Evolutionary conservation across 2,113 vertebrate genomes (phyloP).

Genomic region (Campylomormyrus tamandua): DNA sequence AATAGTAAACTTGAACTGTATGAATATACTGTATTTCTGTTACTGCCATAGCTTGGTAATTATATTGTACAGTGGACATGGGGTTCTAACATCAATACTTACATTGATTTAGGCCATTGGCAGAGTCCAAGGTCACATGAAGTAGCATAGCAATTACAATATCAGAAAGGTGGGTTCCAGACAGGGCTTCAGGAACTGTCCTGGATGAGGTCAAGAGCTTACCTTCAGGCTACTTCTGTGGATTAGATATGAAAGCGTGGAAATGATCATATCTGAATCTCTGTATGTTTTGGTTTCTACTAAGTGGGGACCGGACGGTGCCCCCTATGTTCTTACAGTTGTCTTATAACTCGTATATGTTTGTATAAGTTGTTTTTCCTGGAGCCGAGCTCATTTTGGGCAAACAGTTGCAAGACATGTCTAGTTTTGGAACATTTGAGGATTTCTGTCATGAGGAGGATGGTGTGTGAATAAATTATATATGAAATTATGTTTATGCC

Average conservation of each 20-base stretch:
- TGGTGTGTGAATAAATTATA: conserved; percentile 7
- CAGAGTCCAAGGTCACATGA: not conserved
- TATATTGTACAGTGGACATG: conserved; percentile 10
- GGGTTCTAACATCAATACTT: not conserved
- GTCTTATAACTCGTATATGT: not conserved
- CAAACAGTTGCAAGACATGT: not conserved
- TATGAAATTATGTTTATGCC: not conserved
- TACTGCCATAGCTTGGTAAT: conserved; percentile 25
- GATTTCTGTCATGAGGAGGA: not conserved
- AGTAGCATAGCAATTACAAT: not conserved
- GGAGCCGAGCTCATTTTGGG: not conserved
- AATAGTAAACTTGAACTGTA: conserved; percentile 51
- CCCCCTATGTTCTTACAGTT: not conserved
- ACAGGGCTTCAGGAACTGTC: not conserved
- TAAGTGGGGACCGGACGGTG: not conserved
- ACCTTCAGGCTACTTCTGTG: not conserved
- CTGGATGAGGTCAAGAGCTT: not conserved
- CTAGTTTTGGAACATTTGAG: not conserved
- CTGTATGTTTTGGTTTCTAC: not conserved
- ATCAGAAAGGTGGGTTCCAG: not conserved
- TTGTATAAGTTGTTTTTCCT: not conserved
- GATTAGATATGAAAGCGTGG: not conserved
- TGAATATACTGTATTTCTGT: conserved; percentile 43
- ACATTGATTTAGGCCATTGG: not conserved
- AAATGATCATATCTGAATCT: not conserved